Evolutionary conservation across 2,797 vertebrate species (phyloP).

Genomic region (Falco concolor): DNA sequence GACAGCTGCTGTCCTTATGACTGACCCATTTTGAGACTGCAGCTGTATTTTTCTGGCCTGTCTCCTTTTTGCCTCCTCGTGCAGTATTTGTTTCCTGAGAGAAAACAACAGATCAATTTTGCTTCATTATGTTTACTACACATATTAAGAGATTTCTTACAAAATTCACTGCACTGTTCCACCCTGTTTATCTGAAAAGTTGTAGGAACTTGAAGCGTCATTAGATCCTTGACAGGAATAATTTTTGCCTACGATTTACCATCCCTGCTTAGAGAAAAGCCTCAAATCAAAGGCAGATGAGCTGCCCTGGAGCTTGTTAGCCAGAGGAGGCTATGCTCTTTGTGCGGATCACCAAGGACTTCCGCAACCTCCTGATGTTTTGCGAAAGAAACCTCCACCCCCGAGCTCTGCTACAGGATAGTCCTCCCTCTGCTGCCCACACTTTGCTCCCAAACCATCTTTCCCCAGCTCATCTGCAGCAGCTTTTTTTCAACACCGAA

Average conservation of each 20-base stretch:
- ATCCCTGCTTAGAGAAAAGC: not conserved
- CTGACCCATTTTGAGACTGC: not conserved
- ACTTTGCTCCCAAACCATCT: not conserved
- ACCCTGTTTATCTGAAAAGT: not conserved
- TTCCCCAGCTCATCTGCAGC: not conserved
- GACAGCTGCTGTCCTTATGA: not conserved
- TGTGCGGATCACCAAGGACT: not conserved
- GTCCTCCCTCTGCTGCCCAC: not conserved
- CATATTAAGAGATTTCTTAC: not conserved
- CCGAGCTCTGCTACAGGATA: not conserved
- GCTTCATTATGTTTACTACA: not conserved
- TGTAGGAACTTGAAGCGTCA: constrained; percentile 16
- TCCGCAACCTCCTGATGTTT: not conserved
- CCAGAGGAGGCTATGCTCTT: not conserved
- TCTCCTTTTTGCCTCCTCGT: not conserved
- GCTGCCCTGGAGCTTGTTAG: constrained; percentile 26
- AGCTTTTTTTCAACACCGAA: not conserved
- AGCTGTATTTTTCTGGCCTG: not conserved
- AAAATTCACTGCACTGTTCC: not conserved
- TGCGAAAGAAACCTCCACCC: not conserved
- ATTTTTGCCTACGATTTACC: not conserved
- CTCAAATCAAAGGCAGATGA: constrained; percentile 12
- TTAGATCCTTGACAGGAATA: not conserved
- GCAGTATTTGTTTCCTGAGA: not conserved
- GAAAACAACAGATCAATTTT: constrained; percentile 31